Conservation (phyloP, 1,140 invertebrate genomes). For the Zophobas morio region DNA sequence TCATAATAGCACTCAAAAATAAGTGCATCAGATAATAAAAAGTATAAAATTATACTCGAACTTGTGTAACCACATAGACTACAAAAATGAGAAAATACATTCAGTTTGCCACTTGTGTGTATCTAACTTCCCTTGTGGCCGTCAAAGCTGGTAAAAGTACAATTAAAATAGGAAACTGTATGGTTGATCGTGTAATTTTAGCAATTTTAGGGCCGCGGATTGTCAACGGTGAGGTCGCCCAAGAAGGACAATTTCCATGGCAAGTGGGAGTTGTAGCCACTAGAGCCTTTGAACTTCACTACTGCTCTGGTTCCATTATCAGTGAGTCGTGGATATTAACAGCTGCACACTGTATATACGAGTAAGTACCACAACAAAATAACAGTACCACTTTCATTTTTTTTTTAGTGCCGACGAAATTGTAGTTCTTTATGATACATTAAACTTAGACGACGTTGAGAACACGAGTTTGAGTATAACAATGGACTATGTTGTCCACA, state of each 20-base stretch:
- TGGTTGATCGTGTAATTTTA: too few species aligned
- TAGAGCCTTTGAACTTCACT: neutral
- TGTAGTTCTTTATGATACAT: too few species aligned
- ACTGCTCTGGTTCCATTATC: constrained; percentile 4
- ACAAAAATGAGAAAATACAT: too few species aligned
- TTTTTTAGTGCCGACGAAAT: neutral
- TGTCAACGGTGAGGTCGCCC: constrained; percentile 2
- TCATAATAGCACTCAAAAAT: too few species aligned
- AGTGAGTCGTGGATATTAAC: constrained; percentile 8
- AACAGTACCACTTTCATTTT: neutral
- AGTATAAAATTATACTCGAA: too few species aligned
- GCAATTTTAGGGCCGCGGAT: neutral
- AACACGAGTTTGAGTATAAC: neutral
- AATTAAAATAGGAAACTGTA: too few species aligned
- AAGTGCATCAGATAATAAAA: too few species aligned
- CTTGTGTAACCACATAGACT: too few species aligned
- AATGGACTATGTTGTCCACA: neutral
- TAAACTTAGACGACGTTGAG: neutral
- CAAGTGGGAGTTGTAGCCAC: constrained; percentile 6
- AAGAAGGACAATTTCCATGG: constrained; percentile 19
- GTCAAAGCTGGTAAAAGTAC: too few species aligned
- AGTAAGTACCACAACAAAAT: neutral
- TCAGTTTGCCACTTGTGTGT: too few species aligned
- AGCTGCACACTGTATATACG: neutral
- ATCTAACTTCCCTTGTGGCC: too few species aligned